Evolutionary conservation across 2,113 vertebrate genomes (phyloP).

Genomic region (Sula dactylatra): DNA sequence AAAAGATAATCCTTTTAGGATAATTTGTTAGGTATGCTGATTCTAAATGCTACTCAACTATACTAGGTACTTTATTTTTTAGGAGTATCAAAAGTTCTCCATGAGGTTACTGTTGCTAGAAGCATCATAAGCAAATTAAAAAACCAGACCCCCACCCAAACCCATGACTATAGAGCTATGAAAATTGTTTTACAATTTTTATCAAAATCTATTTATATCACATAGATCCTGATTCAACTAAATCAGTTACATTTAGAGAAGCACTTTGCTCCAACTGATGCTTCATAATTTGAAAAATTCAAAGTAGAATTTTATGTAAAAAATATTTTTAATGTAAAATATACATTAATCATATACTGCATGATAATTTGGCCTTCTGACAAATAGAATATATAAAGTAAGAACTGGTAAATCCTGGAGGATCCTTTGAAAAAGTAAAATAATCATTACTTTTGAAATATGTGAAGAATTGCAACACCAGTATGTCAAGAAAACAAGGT

Average conservation of each 20-base stretch:
- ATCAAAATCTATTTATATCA: background rate
- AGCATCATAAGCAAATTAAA: background rate
- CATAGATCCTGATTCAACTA: background rate
- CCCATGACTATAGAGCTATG: background rate
- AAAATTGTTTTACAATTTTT: background rate
- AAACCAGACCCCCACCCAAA: rapidly evolving
- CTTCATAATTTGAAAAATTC: background rate
- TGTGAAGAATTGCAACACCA: background rate
- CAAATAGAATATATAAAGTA: background rate
- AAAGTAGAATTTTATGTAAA: background rate
- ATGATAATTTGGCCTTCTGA: background rate
- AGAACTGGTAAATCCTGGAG: background rate
- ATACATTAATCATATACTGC: background rate
- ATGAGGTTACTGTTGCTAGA: background rate
- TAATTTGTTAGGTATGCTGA: background rate
- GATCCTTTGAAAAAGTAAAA: background rate
- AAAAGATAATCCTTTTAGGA: background rate
- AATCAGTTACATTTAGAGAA: background rate
- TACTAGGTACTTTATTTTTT: background rate
- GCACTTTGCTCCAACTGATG: background rate
- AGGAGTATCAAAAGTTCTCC: background rate
- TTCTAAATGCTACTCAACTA: background rate
- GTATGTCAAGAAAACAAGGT: background rate
- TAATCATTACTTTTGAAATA: background rate
- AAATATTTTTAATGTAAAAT: background rate